Conservation (phyloP, 2,797 vertebrate genomes). For the Sebastes nivosus region DNA sequence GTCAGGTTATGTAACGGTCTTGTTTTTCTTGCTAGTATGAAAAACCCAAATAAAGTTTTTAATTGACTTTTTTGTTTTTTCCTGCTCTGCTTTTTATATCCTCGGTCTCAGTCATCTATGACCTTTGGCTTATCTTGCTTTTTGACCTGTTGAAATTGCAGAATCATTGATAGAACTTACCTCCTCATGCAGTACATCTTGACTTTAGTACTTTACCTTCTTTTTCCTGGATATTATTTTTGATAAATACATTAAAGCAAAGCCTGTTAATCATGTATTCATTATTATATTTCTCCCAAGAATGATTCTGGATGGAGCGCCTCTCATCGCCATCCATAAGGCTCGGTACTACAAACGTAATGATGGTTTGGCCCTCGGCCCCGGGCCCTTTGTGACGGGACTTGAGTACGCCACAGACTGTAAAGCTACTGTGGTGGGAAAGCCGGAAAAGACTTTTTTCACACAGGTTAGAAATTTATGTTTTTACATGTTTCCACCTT, state of each 20-base stretch:
- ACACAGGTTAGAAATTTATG: constrained; percentile 53
- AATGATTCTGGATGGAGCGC: constrained; percentile 89
- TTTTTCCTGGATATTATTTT: background rate
- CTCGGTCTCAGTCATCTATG: background rate
- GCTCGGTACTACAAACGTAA: constrained; percentile 93
- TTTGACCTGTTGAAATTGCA: background rate
- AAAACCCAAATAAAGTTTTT: background rate
- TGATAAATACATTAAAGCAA: background rate
- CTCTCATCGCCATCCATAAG: constrained; percentile 96
- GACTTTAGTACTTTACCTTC: background rate
- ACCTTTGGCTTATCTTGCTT: background rate
- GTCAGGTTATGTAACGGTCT: background rate
- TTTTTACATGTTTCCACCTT: background rate
- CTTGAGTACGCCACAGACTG: constrained; percentile 91
- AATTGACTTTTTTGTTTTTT: background rate
- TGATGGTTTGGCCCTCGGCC: constrained; percentile 93
- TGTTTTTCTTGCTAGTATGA: background rate
- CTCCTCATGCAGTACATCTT: background rate
- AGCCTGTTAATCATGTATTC: background rate
- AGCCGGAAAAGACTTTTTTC: constrained; percentile 92
- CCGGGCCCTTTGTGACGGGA: constrained; percentile 91
- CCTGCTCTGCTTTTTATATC: background rate
- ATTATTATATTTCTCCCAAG: constrained; percentile 65
- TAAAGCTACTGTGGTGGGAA: constrained; percentile 90
- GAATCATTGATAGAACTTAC: background rate